These are phyloP conservation scores for Anser cygnoides DNA, from an alignment of 2,113 vertebrate genomes.

Conservation along the genomic window DNA sequence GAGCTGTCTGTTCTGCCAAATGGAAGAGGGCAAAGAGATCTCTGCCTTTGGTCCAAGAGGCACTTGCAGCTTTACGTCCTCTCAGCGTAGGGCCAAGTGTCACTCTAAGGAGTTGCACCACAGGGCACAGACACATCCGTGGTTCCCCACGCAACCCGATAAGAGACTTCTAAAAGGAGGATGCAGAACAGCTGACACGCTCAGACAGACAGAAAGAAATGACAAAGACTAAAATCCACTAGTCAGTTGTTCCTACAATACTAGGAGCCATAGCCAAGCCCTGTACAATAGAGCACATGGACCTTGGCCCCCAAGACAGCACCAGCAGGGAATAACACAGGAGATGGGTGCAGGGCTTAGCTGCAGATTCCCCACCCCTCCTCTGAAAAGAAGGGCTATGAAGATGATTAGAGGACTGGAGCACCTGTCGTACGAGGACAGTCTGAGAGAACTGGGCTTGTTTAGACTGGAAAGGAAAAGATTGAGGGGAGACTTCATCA, in stretches of 20 bases:
- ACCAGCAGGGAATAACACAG: neutral
- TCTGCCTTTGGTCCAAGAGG: neutral
- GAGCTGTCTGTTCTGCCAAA: neutral
- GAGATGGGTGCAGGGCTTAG: neutral
- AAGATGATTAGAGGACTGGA: no score
- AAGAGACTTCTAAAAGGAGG: neutral
- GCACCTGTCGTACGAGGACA: no score
- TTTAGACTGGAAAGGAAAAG: no score
- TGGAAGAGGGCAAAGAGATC: neutral
- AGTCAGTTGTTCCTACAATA: neutral
- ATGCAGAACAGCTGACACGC: neutral
- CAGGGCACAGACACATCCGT: neutral
- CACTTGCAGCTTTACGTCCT: neutral
- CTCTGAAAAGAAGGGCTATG: neutral
- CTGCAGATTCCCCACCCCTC: neutral
- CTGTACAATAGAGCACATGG: neutral
- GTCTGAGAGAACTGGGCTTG: no score
- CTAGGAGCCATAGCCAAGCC: neutral
- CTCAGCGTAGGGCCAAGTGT: neutral
- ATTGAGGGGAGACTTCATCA: no score
- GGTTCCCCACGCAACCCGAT: neutral
- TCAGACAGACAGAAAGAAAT: slow-evolving; percentile 16
- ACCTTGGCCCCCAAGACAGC: neutral
- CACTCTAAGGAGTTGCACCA: neutral
- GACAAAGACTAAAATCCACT: slow-evolving; percentile 4